phyloP scores from a whole-genome alignment of 1,140 invertebrate genomes.

The Chionoecetes opilio region DNA sequence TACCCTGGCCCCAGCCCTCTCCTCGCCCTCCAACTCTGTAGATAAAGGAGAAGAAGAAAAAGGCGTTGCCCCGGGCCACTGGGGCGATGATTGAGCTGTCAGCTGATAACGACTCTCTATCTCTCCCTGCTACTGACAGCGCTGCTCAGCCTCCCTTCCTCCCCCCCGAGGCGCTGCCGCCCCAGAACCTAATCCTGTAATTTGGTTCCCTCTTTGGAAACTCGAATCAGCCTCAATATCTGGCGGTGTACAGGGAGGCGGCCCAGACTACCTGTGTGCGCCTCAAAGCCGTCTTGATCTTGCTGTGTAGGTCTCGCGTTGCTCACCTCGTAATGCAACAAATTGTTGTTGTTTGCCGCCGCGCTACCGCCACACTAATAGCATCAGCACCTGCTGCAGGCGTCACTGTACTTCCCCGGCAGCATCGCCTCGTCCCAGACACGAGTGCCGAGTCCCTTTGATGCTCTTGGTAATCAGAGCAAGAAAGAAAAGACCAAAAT shows the following conservation, averaged over 20 bases:
- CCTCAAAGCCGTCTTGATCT: not conserved
- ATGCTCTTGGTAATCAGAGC: not conserved
- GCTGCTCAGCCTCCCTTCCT: not conserved
- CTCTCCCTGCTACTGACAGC: not conserved
- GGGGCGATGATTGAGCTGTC: slow-evolving; percentile 42
- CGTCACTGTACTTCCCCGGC: not conserved
- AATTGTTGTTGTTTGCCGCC: not conserved
- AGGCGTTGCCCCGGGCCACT: not conserved
- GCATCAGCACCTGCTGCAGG: not conserved
- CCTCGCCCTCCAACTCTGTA: not conserved
- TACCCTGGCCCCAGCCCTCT: not conserved
- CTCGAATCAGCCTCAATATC: not conserved
- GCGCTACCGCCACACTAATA: not conserved
- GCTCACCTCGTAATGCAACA: not conserved
- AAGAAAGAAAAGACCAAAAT: slow-evolving; percentile 5
- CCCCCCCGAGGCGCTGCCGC: not conserved
- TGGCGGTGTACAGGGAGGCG: not conserved
- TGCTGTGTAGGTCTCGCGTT: not conserved
- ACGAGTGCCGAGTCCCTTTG: slow-evolving; percentile 32
- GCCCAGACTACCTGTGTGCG: not conserved
- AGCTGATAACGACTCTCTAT: slow-evolving; percentile 9
- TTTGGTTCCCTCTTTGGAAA: slow-evolving; percentile 1
- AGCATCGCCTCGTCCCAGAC: not conserved
- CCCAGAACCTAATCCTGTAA: slow-evolving; percentile 5
- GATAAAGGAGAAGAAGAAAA: slow-evolving; percentile 8